Percentiles rank a stretch among this genome's conserved stretches.
Conservation (phyloP, 2,113 vertebrate species). For the Cryptotis parvus region DNA sequence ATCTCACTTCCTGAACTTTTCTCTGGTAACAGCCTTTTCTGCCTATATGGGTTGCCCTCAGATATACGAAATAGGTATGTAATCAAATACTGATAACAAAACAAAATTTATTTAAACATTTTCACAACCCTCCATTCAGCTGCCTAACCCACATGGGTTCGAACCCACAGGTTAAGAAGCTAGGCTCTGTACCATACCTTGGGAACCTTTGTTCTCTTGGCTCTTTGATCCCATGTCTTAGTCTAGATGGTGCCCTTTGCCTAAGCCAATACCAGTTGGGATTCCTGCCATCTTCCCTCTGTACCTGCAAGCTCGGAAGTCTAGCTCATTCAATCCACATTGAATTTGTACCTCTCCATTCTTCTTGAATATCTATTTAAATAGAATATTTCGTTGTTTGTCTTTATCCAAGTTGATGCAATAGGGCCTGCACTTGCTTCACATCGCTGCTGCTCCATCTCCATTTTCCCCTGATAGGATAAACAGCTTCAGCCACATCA, state of each 20-base stretch:
- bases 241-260: neutral
- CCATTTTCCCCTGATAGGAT: neutral
- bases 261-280: neutral
- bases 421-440: neutral
- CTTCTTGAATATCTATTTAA: neutral
- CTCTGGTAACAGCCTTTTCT: no score
- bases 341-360: neutral
- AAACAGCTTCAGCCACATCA: fast-evolving
- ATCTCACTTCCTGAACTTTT: neutral
- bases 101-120: no score
- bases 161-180: no score
- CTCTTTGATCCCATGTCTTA: neutral
- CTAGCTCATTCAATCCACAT: neutral
- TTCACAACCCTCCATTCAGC: no score
- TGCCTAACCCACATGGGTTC: no score
- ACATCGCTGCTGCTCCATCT: neutral
- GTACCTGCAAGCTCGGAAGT: neutral
- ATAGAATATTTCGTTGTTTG: neutral
- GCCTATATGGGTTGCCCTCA: no score
- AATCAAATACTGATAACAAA: no score
- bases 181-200: neutral
- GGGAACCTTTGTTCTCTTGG: neutral
- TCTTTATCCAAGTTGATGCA: no score
- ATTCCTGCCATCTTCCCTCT: neutral
- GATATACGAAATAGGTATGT: no score